Conservation (phyloP, 2,888 invertebrate genomes). For the Eupeodes latifasciatus region DNA sequence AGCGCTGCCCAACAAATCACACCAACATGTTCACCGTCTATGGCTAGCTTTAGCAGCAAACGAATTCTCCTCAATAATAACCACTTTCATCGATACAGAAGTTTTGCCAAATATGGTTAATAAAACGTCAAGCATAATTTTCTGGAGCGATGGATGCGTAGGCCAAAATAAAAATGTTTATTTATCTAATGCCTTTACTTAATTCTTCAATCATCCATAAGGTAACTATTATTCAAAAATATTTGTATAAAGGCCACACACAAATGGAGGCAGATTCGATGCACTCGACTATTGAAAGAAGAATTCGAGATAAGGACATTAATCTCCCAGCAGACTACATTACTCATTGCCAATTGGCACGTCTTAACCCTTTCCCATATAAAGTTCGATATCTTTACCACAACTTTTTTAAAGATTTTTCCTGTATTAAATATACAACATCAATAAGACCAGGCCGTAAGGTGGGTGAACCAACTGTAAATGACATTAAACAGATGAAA, state of each 20-base stretch:
- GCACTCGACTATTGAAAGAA: conserved; percentile 38
- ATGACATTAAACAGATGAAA: conserved; percentile 18
- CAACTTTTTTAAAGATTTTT: conserved; percentile 42
- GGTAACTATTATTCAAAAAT: conserved; percentile 19
- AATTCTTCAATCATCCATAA: conserved; percentile 3
- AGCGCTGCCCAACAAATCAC: too few species aligned
- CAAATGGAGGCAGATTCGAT: conserved; percentile 29
- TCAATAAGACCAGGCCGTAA: conserved; percentile 26
- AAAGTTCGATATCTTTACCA: conserved; percentile 39
- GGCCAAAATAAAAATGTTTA: conserved; percentile 4
- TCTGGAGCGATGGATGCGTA: neutral
- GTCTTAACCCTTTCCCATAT: neutral
- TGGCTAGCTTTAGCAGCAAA: too few species aligned
- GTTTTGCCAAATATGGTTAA: neutral
- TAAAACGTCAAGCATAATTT: conserved; percentile 5
- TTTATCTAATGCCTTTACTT: conserved; percentile 12
- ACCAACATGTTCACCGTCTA: too few species aligned
- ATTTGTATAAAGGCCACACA: conserved; percentile 18
- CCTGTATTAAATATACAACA: neutral
- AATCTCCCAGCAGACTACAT: conserved; percentile 25
- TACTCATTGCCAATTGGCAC: conserved; percentile 17
- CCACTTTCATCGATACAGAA: neutral
- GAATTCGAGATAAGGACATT: conserved; percentile 19
- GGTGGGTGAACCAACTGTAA: neutral
- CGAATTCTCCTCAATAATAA: conserved; percentile 21